Evolutionary conservation across 64 coral and sea anemone species (phyloP), one percentile per base, ranked within the genome.

Genomic region (Astreopora myriophthalma): DNA sequence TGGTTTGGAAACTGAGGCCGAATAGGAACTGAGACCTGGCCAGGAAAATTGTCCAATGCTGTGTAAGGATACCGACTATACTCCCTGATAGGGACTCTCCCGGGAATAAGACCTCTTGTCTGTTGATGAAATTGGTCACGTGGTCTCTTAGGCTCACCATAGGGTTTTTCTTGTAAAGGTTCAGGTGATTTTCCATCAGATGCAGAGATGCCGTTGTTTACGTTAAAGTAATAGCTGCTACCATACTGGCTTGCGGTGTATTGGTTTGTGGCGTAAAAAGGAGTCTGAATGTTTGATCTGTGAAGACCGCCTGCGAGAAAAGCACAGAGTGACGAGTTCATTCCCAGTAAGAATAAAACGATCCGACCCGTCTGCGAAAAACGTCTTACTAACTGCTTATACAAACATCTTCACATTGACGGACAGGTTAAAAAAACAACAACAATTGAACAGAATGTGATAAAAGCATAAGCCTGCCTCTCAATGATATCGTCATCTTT

Each of bases 81-180:
- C 2, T 52, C 29, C 8, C 33, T 73, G 19, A 25, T 6, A 60
- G 79, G 57, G 20, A 64, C 79, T 31, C 79, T 63, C 20, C 31
- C 79, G 8, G 79, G 79, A 32, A 83, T 83, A 34, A 83, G 79
- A 64, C 52, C 79, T 20, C 79, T 83, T 23, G 57, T 38, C 23
- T 83, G 79, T 83, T 83, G 79, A 65, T 83, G 79, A 64, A 83
- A 83, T 31, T 83, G 55, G 19, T 83, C 32, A 3, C 79, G 79
- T 83, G 61, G 79, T 83, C 57, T 83, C 22, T 83, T 62, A 2
- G 20, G 55, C 32, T 83, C 31, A 65, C 57, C 79, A 20, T 83
- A 83, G 11, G 79, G 52, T 64, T 64, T 83, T 32, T 37, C 52
- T 26, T 83, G 79, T 24, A 83, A 34, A 38, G 52, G 20, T 37